Evolutionary conservation across 1,140 invertebrate genomes (phyloP), one percentile per base, ranked within the genome.

Genomic region (Himalopsyche phryganea): DNA sequence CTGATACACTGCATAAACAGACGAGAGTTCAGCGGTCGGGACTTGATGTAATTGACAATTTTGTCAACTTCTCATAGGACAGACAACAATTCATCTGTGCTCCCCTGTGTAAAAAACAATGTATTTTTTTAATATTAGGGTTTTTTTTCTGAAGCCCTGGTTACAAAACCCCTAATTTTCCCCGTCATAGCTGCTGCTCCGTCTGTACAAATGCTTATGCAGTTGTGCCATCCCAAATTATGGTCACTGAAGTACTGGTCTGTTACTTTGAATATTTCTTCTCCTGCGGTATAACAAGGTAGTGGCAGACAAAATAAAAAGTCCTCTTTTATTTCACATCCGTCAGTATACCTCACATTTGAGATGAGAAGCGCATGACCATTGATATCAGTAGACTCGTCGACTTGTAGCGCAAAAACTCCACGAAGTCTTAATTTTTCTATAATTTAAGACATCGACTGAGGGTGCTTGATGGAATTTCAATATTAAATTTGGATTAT

Each of bases 21-120:
- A 57, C 65, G 52, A 49, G 62, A 65, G 60, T 68, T 70, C 48
- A 69, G 40, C 56, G 64, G 50, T 51, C 50, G 50, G 35, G 28
- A 49, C 47, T 49, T 49, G 47, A 49, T 49, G 47, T 35, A 49
- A 49, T 49, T 49, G 47, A 17, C 47, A 49, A 49, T 49, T 49
- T 49, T 49, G 19, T 18, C 32, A 15, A 49, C 47, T 49, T 49
- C 28, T 49, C 19, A 33, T 49, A 49, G 13, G 47, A 49, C 47
- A 49, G 28, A 49, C 28, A 49, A 49, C 32, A 49, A 49, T 49
- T 48, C 46, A 48, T 48, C 23, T 15, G 46, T 48, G 20, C 46
- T 48, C 15, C 23, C 46, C 46, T 32, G 46, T 40, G 38, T 40
- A 40, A 6, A 40, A 40, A 40, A 9, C 38, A 40, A 40, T 40